Conservation (phyloP, 2,113 vertebrate species). For the Desmodus rotundus region DNA sequence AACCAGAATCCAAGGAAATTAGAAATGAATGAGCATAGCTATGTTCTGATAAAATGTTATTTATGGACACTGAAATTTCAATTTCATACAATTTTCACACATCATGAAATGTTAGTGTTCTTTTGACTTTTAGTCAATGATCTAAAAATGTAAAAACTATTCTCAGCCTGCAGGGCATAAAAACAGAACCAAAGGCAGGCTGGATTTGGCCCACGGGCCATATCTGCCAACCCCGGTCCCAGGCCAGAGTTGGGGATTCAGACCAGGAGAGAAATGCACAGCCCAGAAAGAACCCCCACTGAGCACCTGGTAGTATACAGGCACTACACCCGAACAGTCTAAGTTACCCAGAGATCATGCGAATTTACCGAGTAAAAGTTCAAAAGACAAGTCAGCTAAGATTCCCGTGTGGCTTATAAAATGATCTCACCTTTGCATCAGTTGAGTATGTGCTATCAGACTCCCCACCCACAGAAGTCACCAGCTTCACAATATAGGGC, state of each 20-base stretch:
- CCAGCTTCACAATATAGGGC: background rate
- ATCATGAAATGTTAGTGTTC: background rate
- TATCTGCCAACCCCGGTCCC: background rate
- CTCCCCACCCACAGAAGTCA: background rate
- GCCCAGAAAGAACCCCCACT: background rate
- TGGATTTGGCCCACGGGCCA: background rate
- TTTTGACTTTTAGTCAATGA: conserved; percentile 1
- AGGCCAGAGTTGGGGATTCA: background rate
- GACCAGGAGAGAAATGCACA: background rate
- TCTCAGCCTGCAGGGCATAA: background rate
- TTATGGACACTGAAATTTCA: background rate
- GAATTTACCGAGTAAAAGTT: background rate
- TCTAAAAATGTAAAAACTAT: background rate
- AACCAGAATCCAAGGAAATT: background rate
- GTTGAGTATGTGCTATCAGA: background rate
- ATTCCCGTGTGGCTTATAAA: background rate
- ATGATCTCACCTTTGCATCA: conserved; percentile 23
- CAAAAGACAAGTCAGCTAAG: background rate
- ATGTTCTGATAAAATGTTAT: background rate
- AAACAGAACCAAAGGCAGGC: background rate
- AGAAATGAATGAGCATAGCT: background rate
- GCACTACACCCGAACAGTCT: background rate
- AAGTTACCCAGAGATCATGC: background rate
- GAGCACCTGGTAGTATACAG: background rate
- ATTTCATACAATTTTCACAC: background rate